A percentile compares a stretch with the other conserved stretches of the same genome.
Evolutionary conservation across 2,113 vertebrate genomes (phyloP).

Genomic region (Puffinus mauretanicus): DNA sequence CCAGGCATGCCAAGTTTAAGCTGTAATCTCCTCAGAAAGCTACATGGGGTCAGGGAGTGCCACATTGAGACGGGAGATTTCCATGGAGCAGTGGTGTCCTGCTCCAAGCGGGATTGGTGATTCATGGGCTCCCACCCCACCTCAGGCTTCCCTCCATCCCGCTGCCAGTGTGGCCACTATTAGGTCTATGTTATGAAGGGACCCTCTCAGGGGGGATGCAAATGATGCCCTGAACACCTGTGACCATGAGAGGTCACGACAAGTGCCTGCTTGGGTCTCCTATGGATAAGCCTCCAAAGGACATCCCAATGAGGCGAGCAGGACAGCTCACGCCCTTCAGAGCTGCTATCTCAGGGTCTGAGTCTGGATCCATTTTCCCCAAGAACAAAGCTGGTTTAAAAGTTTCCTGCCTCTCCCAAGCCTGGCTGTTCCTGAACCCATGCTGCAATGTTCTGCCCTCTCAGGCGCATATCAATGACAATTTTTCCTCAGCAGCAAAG

Average conservation of each 20-base stretch:
- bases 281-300: not conserved
- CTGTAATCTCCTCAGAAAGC: not conserved
- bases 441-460: not conserved
- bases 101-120: not conserved
- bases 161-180: not conserved
- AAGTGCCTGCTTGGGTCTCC: not conserved
- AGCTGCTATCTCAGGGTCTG: not conserved
- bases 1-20: not conserved
- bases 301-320: not conserved
- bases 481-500: not conserved
- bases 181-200: not conserved
- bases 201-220: not conserved
- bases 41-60: not conserved
- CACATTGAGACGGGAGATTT: not conserved
- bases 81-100: not conserved
- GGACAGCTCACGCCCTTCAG: not conserved
- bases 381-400: not conserved
- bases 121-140: not conserved
- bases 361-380: not conserved
- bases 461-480: not conserved
- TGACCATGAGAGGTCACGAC: not conserved
- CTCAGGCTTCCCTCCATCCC: not conserved
- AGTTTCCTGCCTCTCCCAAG: not conserved
- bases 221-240: not conserved
- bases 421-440: not conserved